Percentiles rank a stretch among this genome's conserved stretches.
Evolutionary conservation across 92 coral and sea anemone genomes (phyloP).

Genomic region (Porites evermanni): DNA sequence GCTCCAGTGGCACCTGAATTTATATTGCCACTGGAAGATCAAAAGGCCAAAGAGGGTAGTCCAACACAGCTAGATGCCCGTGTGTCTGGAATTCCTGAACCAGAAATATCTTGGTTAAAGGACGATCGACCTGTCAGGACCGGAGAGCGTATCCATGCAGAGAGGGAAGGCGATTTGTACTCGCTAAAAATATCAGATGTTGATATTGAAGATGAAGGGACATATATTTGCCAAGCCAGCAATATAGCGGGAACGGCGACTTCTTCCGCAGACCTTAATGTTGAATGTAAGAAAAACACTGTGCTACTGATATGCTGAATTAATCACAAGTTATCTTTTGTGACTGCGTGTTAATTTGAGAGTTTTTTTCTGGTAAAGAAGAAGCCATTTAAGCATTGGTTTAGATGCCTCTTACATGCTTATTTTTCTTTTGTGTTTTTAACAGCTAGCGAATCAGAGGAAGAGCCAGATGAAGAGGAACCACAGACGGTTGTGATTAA

Average conservation of each 20-base stretch:
- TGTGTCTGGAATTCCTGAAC: constrained; percentile 81
- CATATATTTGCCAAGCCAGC: constrained; percentile 80
- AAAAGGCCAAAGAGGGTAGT: constrained; percentile 55
- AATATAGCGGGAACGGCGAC: constrained; percentile 80
- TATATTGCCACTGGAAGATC: constrained; percentile 61
- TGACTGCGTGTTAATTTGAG: background rate
- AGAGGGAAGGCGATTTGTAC: constrained; percentile 65
- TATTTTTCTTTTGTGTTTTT: background rate
- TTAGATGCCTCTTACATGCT: too few relatives aligned
- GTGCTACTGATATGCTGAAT: too few relatives aligned
- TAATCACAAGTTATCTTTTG: too few relatives aligned
- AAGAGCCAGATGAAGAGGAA: constrained; percentile 46
- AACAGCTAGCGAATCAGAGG: constrained; percentile 54
- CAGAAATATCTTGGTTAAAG: constrained; percentile 81
- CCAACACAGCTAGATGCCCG: constrained; percentile 62
- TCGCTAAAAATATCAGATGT: constrained; percentile 63
- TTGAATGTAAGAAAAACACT: constrained; percentile 67
- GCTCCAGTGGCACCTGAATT: constrained; percentile 64
- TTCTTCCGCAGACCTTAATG: constrained; percentile 69
- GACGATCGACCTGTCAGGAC: constrained; percentile 67
- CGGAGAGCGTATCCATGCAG: constrained; percentile 61
- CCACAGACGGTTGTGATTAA: constrained; percentile 34
- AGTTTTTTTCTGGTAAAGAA: background rate
- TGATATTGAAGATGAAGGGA: constrained; percentile 81
- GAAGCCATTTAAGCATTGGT: background rate